Evolutionary conservation across 2,888 invertebrate species (phyloP), one percentile per base, ranked within the genome.

Genomic region (Folsomia candida): DNA sequence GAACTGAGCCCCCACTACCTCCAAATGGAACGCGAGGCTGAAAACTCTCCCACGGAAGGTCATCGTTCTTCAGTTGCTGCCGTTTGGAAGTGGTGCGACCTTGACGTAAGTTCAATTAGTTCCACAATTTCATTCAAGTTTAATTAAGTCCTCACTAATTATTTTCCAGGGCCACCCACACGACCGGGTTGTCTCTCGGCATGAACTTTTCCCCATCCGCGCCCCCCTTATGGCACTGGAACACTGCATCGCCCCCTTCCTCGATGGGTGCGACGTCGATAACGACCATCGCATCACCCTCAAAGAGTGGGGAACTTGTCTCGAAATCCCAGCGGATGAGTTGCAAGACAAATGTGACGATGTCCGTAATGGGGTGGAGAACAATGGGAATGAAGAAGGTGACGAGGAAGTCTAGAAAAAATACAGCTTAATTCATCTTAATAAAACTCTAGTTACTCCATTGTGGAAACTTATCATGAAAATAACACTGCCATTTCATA

Each of bases 51-150:
- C 63, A 92, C 93, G 84, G 87, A 91, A 83, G 91, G 91, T 24
- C 87, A 91, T 70, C 89, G 92, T 80, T 93, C 93, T 92, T 86
- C 90, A 72, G 94, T 94, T 84, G 97, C 97, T 61, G 96, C 96
- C 79, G 89, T 98, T 79, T 98, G 97, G 97, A 98, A 98, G 85
- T 94, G 93, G 91, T 98, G 98, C 84, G 97, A 98, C 84, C 88
- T 98, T 72, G 97, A 97, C 84, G n/a, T n/a, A n/a, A n/a, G n/a
- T n/a, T n/a, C n/a, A n/a, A n/a, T n/a, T n/a, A n/a, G n/a, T n/a
- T n/a, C n/a, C n/a, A n/a, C n/a, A n/a, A n/a, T n/a, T n/a, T n/a
- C n/a, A n/a, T n/a, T n/a, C n/a, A n/a, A n/a, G n/a, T n/a, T n/a
- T n/a, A n/a, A n/a, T n/a, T n/a, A n/a, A n/a, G n/a, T n/a, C n/a